Evolutionary conservation across 1,140 invertebrate genomes (phyloP), one percentile per base, ranked within the genome.

Genomic region (Catajapyx aquilonaris): DNA sequence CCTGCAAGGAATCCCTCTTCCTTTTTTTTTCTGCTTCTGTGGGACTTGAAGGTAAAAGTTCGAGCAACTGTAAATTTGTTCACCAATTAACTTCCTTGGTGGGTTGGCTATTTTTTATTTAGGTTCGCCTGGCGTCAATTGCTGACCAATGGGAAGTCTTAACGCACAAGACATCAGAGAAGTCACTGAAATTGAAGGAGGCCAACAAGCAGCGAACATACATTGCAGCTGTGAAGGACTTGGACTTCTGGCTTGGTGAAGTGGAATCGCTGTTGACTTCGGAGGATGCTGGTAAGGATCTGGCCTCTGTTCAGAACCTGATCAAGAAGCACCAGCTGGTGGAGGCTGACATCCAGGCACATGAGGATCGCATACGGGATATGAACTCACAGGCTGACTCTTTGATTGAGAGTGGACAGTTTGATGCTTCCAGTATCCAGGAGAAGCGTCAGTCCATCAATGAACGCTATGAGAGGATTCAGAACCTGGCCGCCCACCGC

Each of bases 201-300:
- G 95, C 95, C 3, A 97, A 96, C 55, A 90, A 95, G 52, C 94
- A 99, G 56, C 72, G 93, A 35, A 94, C 88, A 0, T 99, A 96
- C 62, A 97, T 98, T 59, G 95, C 95, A 41, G 93, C 91, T 21
- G 90, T 98, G 21, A 99, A 99, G 59, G 95, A 99, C 66, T 73
- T 99, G 42, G 95, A 98, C 61, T 98, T 99, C 61, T 99, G 95
- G 95, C 71, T 99, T 20, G 93, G 90, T 44, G 94, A 98, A 70
- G 87, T 95, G 32, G 94, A 99, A 54, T 91, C 87, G 59, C 66
- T 98, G 30, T 59, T 98, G 44, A 91, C 86, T 20, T 87, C 84
- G 31, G 93, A 98, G 55, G 94, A 98, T 62, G 83, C 87, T 44
- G 93, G 94, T 33, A 97, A 97, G 57, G 95, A 99, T 65, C 64